phyloP scores from a whole-genome alignment of 2,888 invertebrate genomes.

The Drosophila buzzatii region DNA sequence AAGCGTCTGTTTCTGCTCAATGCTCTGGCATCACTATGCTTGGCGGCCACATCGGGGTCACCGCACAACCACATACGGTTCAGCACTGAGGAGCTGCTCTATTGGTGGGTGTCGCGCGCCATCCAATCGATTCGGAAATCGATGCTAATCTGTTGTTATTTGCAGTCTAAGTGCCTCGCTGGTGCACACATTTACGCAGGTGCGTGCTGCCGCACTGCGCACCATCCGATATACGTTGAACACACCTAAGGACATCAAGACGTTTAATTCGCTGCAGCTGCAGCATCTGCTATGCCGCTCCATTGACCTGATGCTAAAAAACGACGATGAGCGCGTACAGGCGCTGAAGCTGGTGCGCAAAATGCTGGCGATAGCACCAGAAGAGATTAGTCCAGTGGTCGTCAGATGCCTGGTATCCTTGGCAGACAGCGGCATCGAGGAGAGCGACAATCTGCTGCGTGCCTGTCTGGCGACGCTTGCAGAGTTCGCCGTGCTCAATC shows the following conservation, averaged over 20 bases:
- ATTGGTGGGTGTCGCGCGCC: conserved; percentile 88
- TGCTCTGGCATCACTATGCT: conserved; percentile 91
- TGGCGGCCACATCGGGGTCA: conserved; percentile 62
- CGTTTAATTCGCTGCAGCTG: conserved; percentile 92
- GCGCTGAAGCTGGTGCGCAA: conserved; percentile 92
- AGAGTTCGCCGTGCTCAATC: conserved; percentile 95
- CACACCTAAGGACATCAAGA: conserved; percentile 91
- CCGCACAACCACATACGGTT: conserved; percentile 87
- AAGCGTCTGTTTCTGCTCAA: conserved; percentile 94
- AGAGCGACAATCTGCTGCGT: conserved; percentile 92
- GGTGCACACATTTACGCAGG: conserved; percentile 94
- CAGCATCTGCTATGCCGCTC: conserved; percentile 94
- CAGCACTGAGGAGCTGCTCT: conserved; percentile 92
- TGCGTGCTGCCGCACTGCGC: conserved; percentile 94
- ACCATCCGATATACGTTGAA: conserved; percentile 93
- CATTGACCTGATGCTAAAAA: conserved; percentile 94
- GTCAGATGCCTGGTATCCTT: conserved; percentile 93
- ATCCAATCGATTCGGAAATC: neutral
- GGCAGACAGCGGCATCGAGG: conserved; percentile 91
- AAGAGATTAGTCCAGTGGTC: conserved; percentile 90
- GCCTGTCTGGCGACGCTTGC: conserved; percentile 95
- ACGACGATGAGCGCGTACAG: conserved; percentile 96
- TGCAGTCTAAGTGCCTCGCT: conserved; percentile 93
- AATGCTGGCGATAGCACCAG: conserved; percentile 88
- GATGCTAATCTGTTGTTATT: neutral